These are phyloP conservation scores for Acrossocheilus fasciatus DNA, from an alignment of 2,797 vertebrate species.

Conservation along the genomic window DNA sequence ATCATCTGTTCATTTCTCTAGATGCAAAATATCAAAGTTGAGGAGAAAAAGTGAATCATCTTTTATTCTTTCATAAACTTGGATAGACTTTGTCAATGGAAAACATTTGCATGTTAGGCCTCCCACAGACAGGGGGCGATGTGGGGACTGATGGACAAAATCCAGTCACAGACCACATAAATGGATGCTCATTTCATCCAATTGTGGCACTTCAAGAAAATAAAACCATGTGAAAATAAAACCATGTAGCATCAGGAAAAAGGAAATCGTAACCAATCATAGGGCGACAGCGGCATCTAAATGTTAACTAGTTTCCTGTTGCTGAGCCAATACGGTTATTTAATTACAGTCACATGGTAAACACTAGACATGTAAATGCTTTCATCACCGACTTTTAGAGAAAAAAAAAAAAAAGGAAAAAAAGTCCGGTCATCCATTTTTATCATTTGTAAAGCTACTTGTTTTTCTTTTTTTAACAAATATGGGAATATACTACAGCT, in stretches of 20 bases:
- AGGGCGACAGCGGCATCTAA: neutral
- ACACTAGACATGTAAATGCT: slow-evolving; percentile 33
- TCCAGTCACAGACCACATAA: slow-evolving; percentile 13
- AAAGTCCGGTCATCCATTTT: neutral
- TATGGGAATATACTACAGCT: slow-evolving; percentile 23
- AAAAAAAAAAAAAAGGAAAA: neutral
- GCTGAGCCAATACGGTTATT: slow-evolving; percentile 36
- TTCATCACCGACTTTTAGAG: slow-evolving; percentile 28
- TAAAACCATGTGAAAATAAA: slow-evolving; percentile 30
- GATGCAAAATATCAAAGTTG: slow-evolving; percentile 39
- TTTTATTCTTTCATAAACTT: slow-evolving; percentile 35
- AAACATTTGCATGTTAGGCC: slow-evolving; percentile 75
- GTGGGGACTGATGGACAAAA: slow-evolving; percentile 54
- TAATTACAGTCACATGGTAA: slow-evolving; percentile 29
- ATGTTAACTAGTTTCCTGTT: slow-evolving; percentile 41
- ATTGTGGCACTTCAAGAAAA: slow-evolving; percentile 22
- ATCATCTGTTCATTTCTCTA: slow-evolving; percentile 36
- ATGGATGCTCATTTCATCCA: neutral
- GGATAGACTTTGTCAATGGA: slow-evolving; percentile 33
- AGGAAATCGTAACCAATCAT: slow-evolving; percentile 17
- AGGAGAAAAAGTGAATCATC: slow-evolving; percentile 26
- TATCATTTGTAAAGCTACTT: slow-evolving; percentile 26
- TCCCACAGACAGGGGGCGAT: slow-evolving; percentile 64
- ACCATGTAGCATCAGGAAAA: slow-evolving; percentile 40
- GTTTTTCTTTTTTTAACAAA: neutral